phyloP scores from a whole-genome alignment of 2,888 invertebrate species.

The Harmothoe impar region DNA sequence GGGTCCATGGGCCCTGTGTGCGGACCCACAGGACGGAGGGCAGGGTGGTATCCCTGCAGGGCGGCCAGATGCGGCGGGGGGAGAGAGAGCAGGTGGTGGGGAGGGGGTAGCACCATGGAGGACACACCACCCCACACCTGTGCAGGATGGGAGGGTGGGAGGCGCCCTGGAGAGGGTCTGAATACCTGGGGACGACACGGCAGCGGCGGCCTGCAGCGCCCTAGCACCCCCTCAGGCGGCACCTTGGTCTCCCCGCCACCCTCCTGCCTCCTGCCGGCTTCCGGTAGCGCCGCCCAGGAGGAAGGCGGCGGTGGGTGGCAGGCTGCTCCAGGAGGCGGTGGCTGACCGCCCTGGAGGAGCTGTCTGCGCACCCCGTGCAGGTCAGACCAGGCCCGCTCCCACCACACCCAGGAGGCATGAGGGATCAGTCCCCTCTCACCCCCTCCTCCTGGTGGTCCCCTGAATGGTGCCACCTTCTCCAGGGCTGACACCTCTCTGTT shows the following conservation, averaged over 20 bases:
- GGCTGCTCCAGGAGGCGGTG: not conserved
- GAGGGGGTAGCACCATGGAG: not conserved
- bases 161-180: slow-evolving; percentile 17
- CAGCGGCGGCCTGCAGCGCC: not conserved
- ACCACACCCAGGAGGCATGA: slow-evolving; percentile 18
- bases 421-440: no score
- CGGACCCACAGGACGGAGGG: no score
- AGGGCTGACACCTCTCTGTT: no score
- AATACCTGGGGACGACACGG: slow-evolving; percentile 26
- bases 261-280: not conserved
- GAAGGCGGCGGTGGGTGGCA: not conserved
- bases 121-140: not conserved
- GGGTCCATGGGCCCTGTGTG: no score
- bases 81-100: not conserved
- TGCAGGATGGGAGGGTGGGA: not conserved
- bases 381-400: slow-evolving; percentile 21
- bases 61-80: not conserved
- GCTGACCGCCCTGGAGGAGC: not conserved
- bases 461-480: no score
- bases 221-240: not conserved
- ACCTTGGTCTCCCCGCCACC: not conserved
- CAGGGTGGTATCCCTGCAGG: no score
- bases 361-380: not conserved
- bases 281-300: not conserved
- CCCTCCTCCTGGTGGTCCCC: no score